These are phyloP conservation scores for Diadumene lineata DNA, from an alignment of 92 coral and sea anemone genomes.

Conservation along the genomic window DNA sequence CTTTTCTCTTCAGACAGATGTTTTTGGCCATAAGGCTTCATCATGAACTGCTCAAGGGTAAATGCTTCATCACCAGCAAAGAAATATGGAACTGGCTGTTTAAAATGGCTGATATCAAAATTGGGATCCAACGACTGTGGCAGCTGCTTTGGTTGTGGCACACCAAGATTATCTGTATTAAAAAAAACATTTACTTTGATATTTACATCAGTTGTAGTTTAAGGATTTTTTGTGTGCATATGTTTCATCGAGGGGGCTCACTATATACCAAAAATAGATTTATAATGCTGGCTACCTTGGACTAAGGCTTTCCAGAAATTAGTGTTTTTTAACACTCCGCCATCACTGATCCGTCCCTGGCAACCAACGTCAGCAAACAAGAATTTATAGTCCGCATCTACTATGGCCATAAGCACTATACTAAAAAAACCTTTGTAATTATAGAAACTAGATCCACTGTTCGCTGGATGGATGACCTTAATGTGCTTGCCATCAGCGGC, in stretches of 20 bases:
- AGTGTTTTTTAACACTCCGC: constrained; percentile 4
- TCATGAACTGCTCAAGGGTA: constrained; percentile 20
- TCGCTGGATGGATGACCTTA: constrained; percentile 51
- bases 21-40: constrained; percentile 59
- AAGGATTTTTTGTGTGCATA: too few relatives aligned
- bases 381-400: constrained; percentile 12
- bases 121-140: not conserved
- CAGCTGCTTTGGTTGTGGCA: not conserved
- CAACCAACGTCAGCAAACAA: constrained; percentile 1
- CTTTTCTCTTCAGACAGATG: constrained; percentile 37
- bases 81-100: constrained; percentile 14
- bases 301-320: not conserved
- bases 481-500: constrained; percentile 72
- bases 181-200: not conserved
- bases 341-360: constrained; percentile 14
- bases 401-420: not conserved
- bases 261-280: too few relatives aligned
- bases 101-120: not conserved
- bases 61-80: constrained; percentile 67
- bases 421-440: constrained; percentile 63
- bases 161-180: constrained; percentile 8
- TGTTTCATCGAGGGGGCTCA: too few relatives aligned
- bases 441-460: constrained; percentile 58
- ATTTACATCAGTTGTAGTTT: not conserved
- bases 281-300: not conserved